These are phyloP conservation scores for Champsocephalus esox DNA, from an alignment of 2,797 vertebrate genomes.

Conservation along the genomic window DNA sequence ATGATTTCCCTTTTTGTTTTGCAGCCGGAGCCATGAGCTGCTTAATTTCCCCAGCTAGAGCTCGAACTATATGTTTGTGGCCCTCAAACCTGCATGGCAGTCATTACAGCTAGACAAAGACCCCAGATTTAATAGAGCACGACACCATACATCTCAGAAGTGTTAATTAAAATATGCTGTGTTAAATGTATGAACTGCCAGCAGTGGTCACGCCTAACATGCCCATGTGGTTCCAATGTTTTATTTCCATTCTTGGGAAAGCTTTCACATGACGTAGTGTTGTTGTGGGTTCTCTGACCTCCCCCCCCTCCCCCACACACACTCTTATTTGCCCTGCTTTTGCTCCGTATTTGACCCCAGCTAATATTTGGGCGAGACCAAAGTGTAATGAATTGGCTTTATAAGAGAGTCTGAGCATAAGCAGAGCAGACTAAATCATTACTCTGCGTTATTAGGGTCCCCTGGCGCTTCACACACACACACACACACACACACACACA, in stretches of 20 bases:
- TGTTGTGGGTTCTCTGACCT: constrained; percentile 51
- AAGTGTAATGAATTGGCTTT: constrained; percentile 62
- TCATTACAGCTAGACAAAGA: constrained; percentile 78
- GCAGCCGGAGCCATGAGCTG: constrained; percentile 42
- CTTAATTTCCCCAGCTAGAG: constrained; percentile 67
- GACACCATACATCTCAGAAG: constrained; percentile 77
- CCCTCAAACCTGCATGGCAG: constrained; percentile 67
- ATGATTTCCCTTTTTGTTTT: constrained; percentile 61
- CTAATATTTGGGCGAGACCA: constrained; percentile 47
- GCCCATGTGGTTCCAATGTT: constrained; percentile 79
- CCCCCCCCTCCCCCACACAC: neutral
- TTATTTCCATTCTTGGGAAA: constrained; percentile 22
- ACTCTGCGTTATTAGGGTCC: constrained; percentile 52
- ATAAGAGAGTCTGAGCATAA: constrained; percentile 49
- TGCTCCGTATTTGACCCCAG: constrained; percentile 52
- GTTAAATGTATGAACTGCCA: constrained; percentile 66
- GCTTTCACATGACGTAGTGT: constrained; percentile 67
- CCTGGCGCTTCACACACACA: constrained; percentile 31
- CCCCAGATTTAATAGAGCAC: constrained; percentile 73
- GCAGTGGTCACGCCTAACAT: constrained; percentile 57
- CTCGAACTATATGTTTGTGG: constrained; percentile 67
- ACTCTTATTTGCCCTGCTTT: constrained; percentile 27
- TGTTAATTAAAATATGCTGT: constrained; percentile 81
- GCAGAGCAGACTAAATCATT: constrained; percentile 58
- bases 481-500: constrained; percentile 18